phyloP scores from a whole-genome alignment of 2,888 invertebrate genomes.

The Papilio protenor region DNA sequence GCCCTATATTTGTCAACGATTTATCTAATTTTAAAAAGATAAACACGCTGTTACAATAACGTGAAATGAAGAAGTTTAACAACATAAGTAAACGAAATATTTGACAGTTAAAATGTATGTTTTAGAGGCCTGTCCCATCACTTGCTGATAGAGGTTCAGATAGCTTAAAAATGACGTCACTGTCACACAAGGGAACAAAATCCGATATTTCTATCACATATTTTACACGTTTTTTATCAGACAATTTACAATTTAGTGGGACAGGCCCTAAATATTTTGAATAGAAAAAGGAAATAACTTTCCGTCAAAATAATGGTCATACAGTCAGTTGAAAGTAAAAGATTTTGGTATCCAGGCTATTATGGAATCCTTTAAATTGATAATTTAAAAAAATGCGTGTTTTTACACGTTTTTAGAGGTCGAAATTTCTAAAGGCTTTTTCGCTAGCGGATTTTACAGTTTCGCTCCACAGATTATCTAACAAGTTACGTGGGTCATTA shows the following conservation, averaged over 20 bases:
- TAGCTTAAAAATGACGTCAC: too few species aligned
- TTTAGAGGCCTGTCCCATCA: too few species aligned
- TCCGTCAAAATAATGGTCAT: not conserved
- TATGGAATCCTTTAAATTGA: not conserved
- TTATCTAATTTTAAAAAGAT: too few species aligned
- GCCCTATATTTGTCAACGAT: not conserved
- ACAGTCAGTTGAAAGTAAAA: constrained; percentile 12
- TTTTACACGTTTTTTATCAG: too few species aligned
- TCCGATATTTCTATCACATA: too few species aligned
- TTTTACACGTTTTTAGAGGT: constrained; percentile 6
- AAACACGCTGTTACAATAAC: too few species aligned
- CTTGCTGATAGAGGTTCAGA: too few species aligned
- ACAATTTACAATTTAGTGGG: too few species aligned
- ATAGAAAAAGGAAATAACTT: not conserved
- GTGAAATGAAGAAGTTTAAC: too few species aligned
- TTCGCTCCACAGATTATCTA: constrained; percentile 30
- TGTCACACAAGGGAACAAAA: too few species aligned
- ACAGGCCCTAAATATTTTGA: not conserved
- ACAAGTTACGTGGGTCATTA: constrained; percentile 33
- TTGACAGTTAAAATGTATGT: too few species aligned
- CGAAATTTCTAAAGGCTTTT: constrained; percentile 12
- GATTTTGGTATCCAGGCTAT: not conserved
- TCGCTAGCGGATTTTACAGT: not conserved
- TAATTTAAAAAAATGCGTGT: not conserved
- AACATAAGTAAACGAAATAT: too few species aligned